Evolutionary conservation across 2,888 invertebrate species (phyloP).

Genomic region (Heliconius charithonia): DNA sequence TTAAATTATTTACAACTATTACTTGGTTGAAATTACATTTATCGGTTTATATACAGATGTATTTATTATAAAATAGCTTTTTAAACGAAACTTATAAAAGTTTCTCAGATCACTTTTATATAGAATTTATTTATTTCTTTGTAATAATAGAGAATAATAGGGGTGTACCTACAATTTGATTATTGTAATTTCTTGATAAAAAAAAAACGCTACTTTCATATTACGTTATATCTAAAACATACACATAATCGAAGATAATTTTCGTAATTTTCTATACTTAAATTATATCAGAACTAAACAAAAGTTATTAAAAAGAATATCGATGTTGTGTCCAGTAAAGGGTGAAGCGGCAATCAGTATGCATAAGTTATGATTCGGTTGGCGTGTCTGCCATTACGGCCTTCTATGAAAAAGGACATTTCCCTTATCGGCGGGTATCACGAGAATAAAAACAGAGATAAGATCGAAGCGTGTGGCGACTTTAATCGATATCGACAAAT

Average conservation of each 20-base stretch:
- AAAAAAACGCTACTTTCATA: not conserved
- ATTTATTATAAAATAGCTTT: not conserved
- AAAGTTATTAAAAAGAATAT: slow-evolving; percentile 48
- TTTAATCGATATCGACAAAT: slow-evolving; percentile 52
- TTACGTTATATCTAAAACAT: not conserved
- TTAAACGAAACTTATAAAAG: not conserved
- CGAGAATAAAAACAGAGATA: slow-evolving; percentile 82
- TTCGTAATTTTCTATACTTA: slow-evolving; percentile 24
- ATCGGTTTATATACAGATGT: not conserved
- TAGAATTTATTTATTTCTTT: not conserved
- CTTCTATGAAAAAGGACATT: slow-evolving; percentile 84
- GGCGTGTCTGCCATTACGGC: slow-evolving; percentile 80
- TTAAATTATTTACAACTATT: no score
- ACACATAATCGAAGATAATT: slow-evolving; percentile 12
- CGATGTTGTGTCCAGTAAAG: slow-evolving; percentile 65
- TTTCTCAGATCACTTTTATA: not conserved
- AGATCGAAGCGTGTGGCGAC: slow-evolving; percentile 65
- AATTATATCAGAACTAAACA: slow-evolving; percentile 32
- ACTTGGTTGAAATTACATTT: not conserved
- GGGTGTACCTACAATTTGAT: not conserved
- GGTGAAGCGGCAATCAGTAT: slow-evolving; percentile 79
- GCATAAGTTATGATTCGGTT: slow-evolving; percentile 79
- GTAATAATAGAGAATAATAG: not conserved
- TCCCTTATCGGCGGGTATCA: slow-evolving; percentile 82
- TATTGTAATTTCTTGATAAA: not conserved